Evolutionary conservation across 2,797 vertebrate genomes (phyloP).

Genomic region (Hemitrygon akajei): DNA sequence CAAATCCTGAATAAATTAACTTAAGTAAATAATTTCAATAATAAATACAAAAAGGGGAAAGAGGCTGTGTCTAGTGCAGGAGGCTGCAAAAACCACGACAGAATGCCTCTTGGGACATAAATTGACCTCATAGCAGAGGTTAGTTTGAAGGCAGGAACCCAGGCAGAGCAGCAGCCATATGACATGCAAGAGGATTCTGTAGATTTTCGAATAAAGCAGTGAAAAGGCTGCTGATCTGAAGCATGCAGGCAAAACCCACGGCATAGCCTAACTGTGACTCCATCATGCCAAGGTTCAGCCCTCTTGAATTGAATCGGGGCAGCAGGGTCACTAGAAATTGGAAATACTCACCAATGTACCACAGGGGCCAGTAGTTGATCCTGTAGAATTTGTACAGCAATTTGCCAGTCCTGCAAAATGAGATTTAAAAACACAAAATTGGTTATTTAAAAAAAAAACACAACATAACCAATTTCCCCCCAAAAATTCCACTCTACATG

Average conservation of each 20-base stretch:
- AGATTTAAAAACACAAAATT: conserved; percentile 20
- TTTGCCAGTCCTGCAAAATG: conserved; percentile 74
- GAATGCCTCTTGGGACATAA: not conserved
- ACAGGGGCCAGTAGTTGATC: conserved; percentile 83
- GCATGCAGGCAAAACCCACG: not conserved
- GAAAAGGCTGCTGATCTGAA: not conserved
- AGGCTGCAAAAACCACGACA: not conserved
- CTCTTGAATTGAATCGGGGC: not conserved
- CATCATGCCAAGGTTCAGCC: not conserved
- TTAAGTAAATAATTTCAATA: conserved; percentile 5
- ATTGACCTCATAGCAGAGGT: not conserved
- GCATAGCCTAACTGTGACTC: not conserved
- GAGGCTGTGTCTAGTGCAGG: not conserved
- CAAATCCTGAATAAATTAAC: not conserved
- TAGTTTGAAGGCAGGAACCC: not conserved
- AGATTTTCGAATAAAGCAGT: not conserved
- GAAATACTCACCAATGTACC: conserved; percentile 84
- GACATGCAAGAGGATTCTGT: not conserved
- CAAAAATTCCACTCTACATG: too few species aligned
- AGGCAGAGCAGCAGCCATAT: not conserved
- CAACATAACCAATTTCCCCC: too few species aligned
- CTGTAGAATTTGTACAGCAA: conserved; percentile 80
- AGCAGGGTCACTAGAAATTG: not conserved
- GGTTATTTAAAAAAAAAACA: too few species aligned
- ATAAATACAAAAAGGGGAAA: not conserved